Conservation (phyloP, 2,113 vertebrate species). For the Origma solitaria region DNA sequence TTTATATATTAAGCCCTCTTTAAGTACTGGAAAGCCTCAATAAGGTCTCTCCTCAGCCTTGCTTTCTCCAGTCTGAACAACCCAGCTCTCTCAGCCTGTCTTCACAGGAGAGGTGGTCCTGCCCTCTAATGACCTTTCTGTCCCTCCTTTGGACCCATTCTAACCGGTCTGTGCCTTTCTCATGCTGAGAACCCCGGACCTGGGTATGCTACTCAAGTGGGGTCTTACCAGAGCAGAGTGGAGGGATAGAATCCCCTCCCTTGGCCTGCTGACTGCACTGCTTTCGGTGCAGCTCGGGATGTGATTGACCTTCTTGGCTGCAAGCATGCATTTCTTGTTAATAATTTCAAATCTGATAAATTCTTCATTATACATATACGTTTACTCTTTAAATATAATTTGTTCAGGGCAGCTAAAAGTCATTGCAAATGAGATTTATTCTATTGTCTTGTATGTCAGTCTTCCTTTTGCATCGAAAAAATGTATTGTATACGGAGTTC, state of each 20-base stretch:
- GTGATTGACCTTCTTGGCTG: neutral
- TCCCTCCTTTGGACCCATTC: neutral
- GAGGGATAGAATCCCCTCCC: neutral
- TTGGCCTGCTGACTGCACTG: neutral
- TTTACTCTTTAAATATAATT: neutral
- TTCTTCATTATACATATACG: neutral
- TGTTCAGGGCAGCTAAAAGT: neutral
- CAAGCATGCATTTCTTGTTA: neutral
- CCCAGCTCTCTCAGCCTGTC: neutral
- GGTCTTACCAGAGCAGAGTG: neutral
- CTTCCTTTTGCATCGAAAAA: neutral
- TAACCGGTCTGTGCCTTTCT: neutral
- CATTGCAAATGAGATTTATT: neutral
- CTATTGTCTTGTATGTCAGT: neutral
- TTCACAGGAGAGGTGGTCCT: neutral
- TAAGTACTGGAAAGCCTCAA: accelerated
- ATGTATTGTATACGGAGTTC: neutral
- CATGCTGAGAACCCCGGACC: neutral
- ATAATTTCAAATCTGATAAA: neutral
- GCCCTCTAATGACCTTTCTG: neutral
- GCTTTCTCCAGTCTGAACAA: neutral
- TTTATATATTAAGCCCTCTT: neutral
- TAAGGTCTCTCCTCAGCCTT: neutral
- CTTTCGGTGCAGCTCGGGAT: neutral
- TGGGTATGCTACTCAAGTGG: neutral